phyloP scores from a whole-genome alignment of 2,113 vertebrate genomes.

The Tragelaphus scriptus region DNA sequence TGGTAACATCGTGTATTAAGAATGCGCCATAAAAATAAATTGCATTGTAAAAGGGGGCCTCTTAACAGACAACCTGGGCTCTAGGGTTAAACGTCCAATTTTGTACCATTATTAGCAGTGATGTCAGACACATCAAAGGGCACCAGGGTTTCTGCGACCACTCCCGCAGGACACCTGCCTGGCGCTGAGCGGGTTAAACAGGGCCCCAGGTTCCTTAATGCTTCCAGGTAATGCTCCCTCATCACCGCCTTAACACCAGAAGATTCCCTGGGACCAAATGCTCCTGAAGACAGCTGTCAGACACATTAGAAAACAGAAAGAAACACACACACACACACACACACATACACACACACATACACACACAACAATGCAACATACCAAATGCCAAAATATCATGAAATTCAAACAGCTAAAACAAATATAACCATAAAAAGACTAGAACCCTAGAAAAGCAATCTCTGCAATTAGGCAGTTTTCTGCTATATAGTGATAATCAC shows the following conservation, averaged over 20 bases:
- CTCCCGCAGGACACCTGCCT: background rate
- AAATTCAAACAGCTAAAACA: constrained; percentile 80
- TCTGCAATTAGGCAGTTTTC: constrained; percentile 87
- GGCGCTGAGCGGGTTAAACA: background rate
- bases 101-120: background rate
- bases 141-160: background rate
- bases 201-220: background rate
- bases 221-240: background rate
- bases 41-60: constrained; percentile 42
- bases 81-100: constrained; percentile 30
- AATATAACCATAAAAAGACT: constrained; percentile 80
- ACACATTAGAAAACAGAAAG: constrained; percentile 66
- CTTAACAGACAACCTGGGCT: constrained; percentile 14
- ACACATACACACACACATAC: background rate
- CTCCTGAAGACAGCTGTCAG: constrained; percentile 75
- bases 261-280: constrained; percentile 9
- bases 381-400: constrained; percentile 74
- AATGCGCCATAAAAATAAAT: constrained; percentile 45
- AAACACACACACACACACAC: constrained; percentile 28
- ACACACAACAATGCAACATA: constrained; percentile 43
- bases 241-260: background rate
- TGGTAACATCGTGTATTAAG: background rate
- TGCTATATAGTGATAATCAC: constrained; percentile 86
- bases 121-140: background rate
- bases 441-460: constrained; percentile 77